Base-by-base conservation (phyloP, 1,140 invertebrate species). In the Apis cerana region DNA sequence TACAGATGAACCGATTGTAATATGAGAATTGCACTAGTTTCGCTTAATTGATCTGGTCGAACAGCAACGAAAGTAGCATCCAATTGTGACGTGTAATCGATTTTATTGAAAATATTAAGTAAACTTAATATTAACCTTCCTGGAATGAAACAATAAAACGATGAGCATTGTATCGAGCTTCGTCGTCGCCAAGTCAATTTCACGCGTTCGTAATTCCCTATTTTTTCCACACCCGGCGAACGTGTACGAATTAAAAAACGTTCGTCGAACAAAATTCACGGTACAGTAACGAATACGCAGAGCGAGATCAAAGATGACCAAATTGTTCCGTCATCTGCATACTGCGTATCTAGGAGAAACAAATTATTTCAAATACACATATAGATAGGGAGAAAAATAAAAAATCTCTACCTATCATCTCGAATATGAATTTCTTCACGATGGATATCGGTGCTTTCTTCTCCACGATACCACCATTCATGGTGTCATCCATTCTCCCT, bases 341-440 rank as follows among this genome's bases (percentile, higher is more conserved):
- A 33, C 33, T 52, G 23, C 69, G 27, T 74, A 23, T 59, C 27
- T 13, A 11, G 21, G 33, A 23, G 33, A 33, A n/a, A 59, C 43
- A 75, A 75, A 81, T 75, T 33, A 80, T 74, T 75, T 33, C 21
- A n/a, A 64, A 43, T 13, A 33, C 75, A 75, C 75, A 67, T 81
- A 65, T 58, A 33, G 59, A 33, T 50, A 56, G 43, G 8, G n/a
- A 1, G 10, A n/a, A 23, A 8, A 80, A 72, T 13, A 75, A 43
- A 33, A 33, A 15, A 43, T 48, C 52, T 85, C 69, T 74, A n/a
- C 54, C 11, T 7, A 5, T 13, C 21, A 21, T 61, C 70, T 70
- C 64, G 54, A 23, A 64, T 86, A 87, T 86, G 65, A 87, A 87
- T 87, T 83, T 79, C 65, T 58, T 9, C 65, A 48, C 59, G 71